Evolutionary conservation across 2,888 invertebrate genomes (phyloP), one percentile per base, ranked within the genome.

Genomic region (Leucophenga montana): DNA sequence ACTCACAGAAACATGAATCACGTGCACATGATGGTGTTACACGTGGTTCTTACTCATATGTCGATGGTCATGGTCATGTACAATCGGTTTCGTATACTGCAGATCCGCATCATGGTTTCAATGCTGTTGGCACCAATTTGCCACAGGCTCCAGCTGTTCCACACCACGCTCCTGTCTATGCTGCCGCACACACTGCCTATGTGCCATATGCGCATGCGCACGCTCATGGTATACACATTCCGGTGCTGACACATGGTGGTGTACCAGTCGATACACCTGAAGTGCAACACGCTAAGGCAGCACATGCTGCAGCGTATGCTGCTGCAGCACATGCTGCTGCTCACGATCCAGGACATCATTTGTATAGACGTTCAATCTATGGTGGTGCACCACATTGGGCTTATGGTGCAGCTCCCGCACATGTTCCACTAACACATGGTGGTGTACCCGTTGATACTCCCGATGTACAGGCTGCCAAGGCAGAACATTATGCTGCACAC

Each of bases 21-120:
- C 90, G 91, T 71, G 89, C 90, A 4, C 88, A 91, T 69, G 92
- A 92, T 80, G 93, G 93, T 14, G 90, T 91, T 16, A 92, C 92
- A 4, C 90, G 91, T 71, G 93, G 93, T 62, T 92, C 91, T 56
- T 94, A 93, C 84, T 92, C 92, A 50, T 94, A 93, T 84, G 90
- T 93, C 69, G 93, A 94, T 84, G 92, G 92, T 16, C 90, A 92
- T 81, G 93, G 93, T 1, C 88, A 91, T 69, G 85, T 92, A 11
- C 93, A 93, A 85, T 91, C 91, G 46, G 92, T 93, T 22, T 90
- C 91, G 71, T 93, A 93, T 82, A 89, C 92, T 27, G 91, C 93
- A 6, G 93, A 93, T 88, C 88, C 89, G 0, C 90, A 92, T 79
- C 89, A 91, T 79, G 93, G 93, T 57, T 93, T 93, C 86, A 90